A percentile compares a stretch with the other conserved stretches of the same genome.
Evolutionary conservation across 2,797 vertebrate genomes (phyloP).

Genomic region (Sparus aurata): DNA sequence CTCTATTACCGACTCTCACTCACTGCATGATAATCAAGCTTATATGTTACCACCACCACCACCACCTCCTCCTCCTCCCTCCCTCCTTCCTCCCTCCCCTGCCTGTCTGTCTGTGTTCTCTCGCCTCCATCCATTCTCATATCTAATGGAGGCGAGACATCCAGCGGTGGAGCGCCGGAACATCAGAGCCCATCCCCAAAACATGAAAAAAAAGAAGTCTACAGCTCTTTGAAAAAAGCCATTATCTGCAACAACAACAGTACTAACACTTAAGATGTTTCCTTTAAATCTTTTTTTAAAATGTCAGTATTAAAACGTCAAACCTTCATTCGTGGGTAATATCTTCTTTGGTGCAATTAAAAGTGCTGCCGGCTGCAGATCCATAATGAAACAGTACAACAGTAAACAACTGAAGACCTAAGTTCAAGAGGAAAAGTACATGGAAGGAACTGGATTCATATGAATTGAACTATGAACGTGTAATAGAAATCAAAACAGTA

Average conservation of each 20-base stretch:
- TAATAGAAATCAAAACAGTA: neutral
- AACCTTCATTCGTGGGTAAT: neutral
- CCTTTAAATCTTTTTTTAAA: neutral
- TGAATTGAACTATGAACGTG: neutral
- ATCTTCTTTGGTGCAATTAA: neutral
- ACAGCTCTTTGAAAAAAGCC: neutral
- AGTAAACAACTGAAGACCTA: neutral
- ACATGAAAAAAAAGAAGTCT: neutral
- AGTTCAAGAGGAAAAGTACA: neutral
- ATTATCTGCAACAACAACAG: neutral
- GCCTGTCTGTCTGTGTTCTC: neutral
- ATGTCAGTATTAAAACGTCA: no score
- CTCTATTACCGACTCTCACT: conserved; percentile 52
- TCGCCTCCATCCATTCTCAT: neutral
- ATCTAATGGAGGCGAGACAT: conserved; percentile 56
- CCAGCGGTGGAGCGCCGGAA: conserved; percentile 53
- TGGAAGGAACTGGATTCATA: neutral
- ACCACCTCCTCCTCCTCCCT: conserved; percentile 15
- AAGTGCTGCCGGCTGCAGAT: neutral
- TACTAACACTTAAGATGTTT: neutral
- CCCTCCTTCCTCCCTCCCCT: neutral
- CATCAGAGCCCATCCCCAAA: neutral
- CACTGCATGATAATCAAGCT: conserved; percentile 68
- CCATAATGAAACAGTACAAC: neutral
- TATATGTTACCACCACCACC: conserved; percentile 45